phyloP scores from a whole-genome alignment of 2,113 vertebrate species.

The Oreochromis niloticus region DNA sequence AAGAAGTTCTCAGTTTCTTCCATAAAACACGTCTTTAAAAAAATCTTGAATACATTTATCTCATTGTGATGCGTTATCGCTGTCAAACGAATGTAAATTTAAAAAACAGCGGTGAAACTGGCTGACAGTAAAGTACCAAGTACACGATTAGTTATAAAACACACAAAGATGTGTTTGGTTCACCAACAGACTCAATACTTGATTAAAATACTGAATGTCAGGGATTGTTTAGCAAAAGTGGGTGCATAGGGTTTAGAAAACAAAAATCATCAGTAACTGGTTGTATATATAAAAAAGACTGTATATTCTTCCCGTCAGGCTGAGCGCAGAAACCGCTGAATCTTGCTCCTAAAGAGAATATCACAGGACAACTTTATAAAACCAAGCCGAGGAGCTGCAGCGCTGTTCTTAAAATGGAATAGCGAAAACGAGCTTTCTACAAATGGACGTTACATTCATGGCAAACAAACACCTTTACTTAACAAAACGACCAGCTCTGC shows the following conservation, averaged over 20 bases:
- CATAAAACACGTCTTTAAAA: neutral
- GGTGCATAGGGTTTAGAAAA: conserved; percentile 21
- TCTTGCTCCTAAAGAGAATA: neutral
- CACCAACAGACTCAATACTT: neutral
- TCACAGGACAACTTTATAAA: conserved; percentile 20
- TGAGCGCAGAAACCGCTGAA: neutral
- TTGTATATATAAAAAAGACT: neutral
- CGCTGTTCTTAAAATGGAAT: conserved; percentile 14
- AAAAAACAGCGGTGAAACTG: neutral
- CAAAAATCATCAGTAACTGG: conserved; percentile 2
- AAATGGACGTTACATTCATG: conserved; percentile 50
- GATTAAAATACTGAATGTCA: conserved; percentile 40
- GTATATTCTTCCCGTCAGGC: neutral
- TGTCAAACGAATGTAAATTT: neutral
- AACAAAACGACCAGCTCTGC: neutral
- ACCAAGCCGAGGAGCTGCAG: conserved; percentile 10
- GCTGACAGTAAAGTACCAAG: neutral
- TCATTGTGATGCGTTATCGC: neutral
- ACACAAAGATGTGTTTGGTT: neutral
- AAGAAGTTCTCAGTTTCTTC: neutral
- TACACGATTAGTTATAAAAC: neutral
- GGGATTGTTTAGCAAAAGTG: neutral
- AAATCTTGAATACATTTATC: accelerated
- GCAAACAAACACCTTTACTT: conserved; percentile 11
- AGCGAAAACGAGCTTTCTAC: conserved; percentile 19